Conservation (phyloP, 2,113 vertebrate genomes). For the Pterocles gutturalis region DNA sequence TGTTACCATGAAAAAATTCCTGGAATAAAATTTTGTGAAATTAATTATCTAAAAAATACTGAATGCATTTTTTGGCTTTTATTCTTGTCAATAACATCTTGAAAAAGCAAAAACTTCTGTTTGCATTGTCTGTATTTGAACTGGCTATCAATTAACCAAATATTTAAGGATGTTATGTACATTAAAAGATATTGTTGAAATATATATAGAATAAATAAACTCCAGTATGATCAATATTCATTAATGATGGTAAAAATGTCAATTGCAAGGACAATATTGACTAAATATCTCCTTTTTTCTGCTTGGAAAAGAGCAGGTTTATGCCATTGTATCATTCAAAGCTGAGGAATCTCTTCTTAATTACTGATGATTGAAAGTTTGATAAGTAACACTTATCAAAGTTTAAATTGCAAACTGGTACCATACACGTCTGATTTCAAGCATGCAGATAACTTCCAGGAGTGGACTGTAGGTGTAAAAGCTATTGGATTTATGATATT, state of each 20-base stretch:
- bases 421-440: not conserved
- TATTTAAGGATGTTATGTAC: not conserved
- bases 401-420: not conserved
- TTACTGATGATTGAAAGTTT: not conserved
- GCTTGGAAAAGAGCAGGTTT: not conserved
- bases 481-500: not conserved
- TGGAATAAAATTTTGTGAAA: not conserved
- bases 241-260: not conserved
- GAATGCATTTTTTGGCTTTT: not conserved
- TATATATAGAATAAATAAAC: not conserved
- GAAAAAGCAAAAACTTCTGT: not conserved
- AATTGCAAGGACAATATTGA: not conserved
- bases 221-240: not conserved
- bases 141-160: not conserved
- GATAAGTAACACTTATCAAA: not conserved
- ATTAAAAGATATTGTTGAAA: not conserved
- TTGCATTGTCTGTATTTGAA: not conserved
- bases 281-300: not conserved
- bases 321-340: not conserved
- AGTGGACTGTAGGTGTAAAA: not conserved
- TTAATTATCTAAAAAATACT: not conserved
- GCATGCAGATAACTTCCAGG: not conserved
- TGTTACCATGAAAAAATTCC: not conserved
- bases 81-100: not conserved
- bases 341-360: not conserved